Evolutionary conservation across 2,888 invertebrate genomes (phyloP).

Genomic region (Trichopria drosophilae): DNA sequence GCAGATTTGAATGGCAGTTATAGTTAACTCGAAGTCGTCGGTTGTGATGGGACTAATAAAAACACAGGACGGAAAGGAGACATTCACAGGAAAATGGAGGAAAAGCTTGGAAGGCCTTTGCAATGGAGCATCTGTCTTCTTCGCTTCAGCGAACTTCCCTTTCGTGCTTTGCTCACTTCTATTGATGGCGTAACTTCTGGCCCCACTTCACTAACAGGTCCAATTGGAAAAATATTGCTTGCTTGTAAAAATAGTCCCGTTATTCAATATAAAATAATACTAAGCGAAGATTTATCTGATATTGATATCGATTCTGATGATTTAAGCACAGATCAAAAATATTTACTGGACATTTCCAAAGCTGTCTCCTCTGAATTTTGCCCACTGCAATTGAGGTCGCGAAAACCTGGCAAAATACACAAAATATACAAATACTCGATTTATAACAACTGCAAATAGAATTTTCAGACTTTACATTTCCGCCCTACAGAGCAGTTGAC

Average conservation of each 20-base stretch:
- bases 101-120: too few species aligned
- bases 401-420: slow-evolving; percentile 4
- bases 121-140: too few species aligned
- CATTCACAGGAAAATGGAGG: neutral
- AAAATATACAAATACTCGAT: too few species aligned
- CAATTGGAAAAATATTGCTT: neutral
- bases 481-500: neutral
- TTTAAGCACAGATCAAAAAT: too few species aligned
- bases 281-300: neutral
- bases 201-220: too few species aligned
- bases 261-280: neutral
- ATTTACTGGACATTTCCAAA: neutral
- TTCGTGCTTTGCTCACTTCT: neutral
- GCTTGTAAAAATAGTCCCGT: neutral
- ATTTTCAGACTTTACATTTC: too few species aligned
- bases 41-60: slow-evolving; percentile 1
- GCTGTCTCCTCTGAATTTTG: slow-evolving; percentile 1
- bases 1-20: neutral
- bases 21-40: neutral
- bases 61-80: slow-evolving; percentile 1
- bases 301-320: slow-evolving; percentile 5
- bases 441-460: too few species aligned
- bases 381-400: slow-evolving; percentile 1
- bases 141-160: neutral
- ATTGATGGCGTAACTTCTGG: neutral